phyloP scores from a whole-genome alignment of 1,140 invertebrate species.

The Notospermus geniculatus region DNA sequence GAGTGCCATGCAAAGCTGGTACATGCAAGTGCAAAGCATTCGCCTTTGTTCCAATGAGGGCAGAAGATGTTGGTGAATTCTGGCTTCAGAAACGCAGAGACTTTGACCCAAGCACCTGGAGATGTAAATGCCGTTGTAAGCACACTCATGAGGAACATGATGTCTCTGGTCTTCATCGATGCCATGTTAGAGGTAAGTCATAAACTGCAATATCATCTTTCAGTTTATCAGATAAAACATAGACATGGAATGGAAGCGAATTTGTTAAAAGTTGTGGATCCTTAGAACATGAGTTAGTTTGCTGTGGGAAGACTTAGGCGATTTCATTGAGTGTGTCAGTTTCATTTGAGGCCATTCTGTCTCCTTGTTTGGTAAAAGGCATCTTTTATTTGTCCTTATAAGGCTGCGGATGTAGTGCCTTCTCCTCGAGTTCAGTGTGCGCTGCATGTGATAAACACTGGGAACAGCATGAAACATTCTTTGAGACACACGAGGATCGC shows the following conservation, averaged over 20 bases:
- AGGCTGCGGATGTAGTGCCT: constrained; percentile 52
- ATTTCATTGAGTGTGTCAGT: no score
- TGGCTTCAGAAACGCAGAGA: constrained; percentile 51
- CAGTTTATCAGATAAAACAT: no score
- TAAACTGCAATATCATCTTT: neutral
- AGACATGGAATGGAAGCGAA: no score
- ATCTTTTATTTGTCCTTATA: no score
- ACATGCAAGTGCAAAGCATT: constrained; percentile 52
- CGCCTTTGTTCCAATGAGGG: constrained; percentile 53
- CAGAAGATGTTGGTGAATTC: constrained; percentile 57
- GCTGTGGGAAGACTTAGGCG: no score
- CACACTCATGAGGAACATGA: constrained; percentile 56
- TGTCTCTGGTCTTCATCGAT: constrained; percentile 38
- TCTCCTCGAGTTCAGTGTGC: constrained; percentile 54
- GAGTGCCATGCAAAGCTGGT: constrained; percentile 45
- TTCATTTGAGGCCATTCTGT: no score
- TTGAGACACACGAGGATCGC: constrained; percentile 51
- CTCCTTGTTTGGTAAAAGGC: no score
- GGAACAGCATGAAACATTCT: constrained; percentile 56
- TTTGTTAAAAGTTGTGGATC: no score
- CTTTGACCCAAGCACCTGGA: constrained; percentile 51
- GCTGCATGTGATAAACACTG: constrained; percentile 56
- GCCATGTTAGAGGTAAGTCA: constrained; percentile 38
- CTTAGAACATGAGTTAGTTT: no score
- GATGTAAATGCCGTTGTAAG: constrained; percentile 56